Evolutionary conservation across 1,140 invertebrate genomes (phyloP), one percentile per base, ranked within the genome.

Genomic region (Cephus cinctus): DNA sequence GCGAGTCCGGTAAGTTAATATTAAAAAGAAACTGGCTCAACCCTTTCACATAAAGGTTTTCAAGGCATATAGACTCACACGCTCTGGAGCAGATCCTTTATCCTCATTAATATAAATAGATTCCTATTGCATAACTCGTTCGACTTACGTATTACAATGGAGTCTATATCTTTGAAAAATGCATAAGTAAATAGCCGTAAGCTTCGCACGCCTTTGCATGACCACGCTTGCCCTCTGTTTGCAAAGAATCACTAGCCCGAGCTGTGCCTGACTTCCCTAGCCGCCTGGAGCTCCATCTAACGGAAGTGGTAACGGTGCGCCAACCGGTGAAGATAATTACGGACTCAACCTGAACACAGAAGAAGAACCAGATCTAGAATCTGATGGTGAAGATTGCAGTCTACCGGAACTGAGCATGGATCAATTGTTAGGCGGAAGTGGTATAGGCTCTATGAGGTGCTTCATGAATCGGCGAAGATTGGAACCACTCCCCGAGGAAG

Each of bases 201-300:
- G 71, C 71, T 71, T 75, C 51, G 72, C 72, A 73, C 73, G 72
- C 65, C 51, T 67, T 57, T 73, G 73, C 73, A 76, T 73, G 73
- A 71, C 59, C 54, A 63, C 47, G 73, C 73, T 76, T 73, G 68
- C 65, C 69, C 70, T 73, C 51, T 73, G 62, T 76, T 76, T 74
- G 63, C 68, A 57, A 76, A 75, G 71, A 76, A 71, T 73, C 63
- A 73, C 61, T 73, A 75, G 71, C 60, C 64, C 64, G 64, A 71
- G 67, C 63, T 72, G 68, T 71, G 57, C 62, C 64, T 73, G 70
- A 71, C 70, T 75, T 71, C 63, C 68, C 44, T 72, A 76, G 73
- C 71, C 71, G 60, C 69, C n/a, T n/a, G n/a, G n/a, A n/a, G n/a
- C n/a, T n/a, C n/a, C 68, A 30, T 65, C 53, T 41, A 67, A 71